Conservation (phyloP, 2,113 vertebrate species). For the Alligator mississippiensis region DNA sequence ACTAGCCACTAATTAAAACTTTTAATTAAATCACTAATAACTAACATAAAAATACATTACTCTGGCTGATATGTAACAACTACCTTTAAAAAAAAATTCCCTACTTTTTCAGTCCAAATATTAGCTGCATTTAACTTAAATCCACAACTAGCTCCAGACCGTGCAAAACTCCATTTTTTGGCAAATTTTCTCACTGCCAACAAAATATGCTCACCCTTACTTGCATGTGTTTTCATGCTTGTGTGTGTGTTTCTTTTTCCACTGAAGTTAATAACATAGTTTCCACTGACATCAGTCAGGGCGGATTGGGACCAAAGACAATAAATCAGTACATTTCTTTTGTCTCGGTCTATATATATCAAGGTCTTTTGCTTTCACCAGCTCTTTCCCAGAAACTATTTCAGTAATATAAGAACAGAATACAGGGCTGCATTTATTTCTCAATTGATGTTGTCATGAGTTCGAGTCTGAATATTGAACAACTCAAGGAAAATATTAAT, state of each 20-base stretch:
- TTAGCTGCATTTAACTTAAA: too few relatives aligned
- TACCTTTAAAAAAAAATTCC: too few relatives aligned
- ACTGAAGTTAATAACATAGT: not conserved
- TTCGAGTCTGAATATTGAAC: conserved; percentile 6
- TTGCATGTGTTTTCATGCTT: too few relatives aligned
- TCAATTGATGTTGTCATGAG: not conserved
- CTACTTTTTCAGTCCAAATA: too few relatives aligned
- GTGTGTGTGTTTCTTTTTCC: not conserved
- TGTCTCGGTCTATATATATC: not conserved
- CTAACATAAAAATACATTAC: too few relatives aligned
- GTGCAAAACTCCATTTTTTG: too few relatives aligned
- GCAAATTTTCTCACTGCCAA: too few relatives aligned
- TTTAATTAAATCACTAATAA: too few relatives aligned
- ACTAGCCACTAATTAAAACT: too few relatives aligned
- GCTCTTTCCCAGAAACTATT: not conserved
- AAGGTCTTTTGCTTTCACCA: not conserved
- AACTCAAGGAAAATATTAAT: conserved; percentile 49
- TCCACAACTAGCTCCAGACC: too few relatives aligned
- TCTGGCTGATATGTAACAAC: too few relatives aligned
- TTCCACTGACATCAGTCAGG: not conserved
- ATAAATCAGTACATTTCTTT: not conserved
- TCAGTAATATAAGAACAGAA: not conserved
- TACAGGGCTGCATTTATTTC: not conserved
- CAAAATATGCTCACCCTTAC: too few relatives aligned
- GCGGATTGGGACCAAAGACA: not conserved